These are phyloP conservation scores for Psittacula derbiana DNA, from an alignment of 2,797 vertebrate species.

Conservation along the genomic window DNA sequence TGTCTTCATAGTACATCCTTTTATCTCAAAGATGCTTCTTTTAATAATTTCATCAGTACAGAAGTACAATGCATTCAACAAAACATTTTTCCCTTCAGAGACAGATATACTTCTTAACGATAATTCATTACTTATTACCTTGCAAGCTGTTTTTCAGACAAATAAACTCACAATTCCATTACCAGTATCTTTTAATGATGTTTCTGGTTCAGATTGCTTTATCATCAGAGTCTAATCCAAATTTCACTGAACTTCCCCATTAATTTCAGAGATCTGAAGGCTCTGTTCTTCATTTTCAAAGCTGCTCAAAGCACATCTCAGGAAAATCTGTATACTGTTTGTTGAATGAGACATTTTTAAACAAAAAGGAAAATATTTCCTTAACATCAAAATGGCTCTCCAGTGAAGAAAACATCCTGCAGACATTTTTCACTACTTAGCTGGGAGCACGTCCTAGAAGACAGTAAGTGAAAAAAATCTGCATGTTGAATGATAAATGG, in stretches of 20 bases:
- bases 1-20: background rate
- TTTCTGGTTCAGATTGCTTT: constrained; percentile 31
- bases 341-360: background rate
- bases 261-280: constrained; percentile 22
- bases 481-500: background rate
- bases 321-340: constrained; percentile 15
- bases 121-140: constrained; percentile 53
- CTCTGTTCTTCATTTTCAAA: constrained; percentile 29
- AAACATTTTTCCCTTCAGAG: constrained; percentile 16
- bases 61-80: background rate
- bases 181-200: constrained; percentile 54
- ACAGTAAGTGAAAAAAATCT: constrained; percentile 3
- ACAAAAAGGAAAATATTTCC: constrained; percentile 23
- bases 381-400: constrained; percentile 18
- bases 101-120: constrained; percentile 7
- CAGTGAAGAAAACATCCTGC: constrained; percentile 37
- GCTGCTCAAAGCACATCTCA: background rate
- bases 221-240: constrained; percentile 18
- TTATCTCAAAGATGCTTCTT: constrained; percentile 26
- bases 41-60: constrained; percentile 31
- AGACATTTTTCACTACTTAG: constrained; percentile 4
- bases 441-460: background rate
- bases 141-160: constrained; percentile 30
- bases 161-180: constrained; percentile 45
- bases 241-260: constrained; percentile 32